A percentile compares a stretch with the other conserved stretches of the same genome.
These are phyloP conservation scores for Rhogogaster chlorosoma DNA, from an alignment of 2,888 invertebrate species.

Conservation along the genomic window DNA sequence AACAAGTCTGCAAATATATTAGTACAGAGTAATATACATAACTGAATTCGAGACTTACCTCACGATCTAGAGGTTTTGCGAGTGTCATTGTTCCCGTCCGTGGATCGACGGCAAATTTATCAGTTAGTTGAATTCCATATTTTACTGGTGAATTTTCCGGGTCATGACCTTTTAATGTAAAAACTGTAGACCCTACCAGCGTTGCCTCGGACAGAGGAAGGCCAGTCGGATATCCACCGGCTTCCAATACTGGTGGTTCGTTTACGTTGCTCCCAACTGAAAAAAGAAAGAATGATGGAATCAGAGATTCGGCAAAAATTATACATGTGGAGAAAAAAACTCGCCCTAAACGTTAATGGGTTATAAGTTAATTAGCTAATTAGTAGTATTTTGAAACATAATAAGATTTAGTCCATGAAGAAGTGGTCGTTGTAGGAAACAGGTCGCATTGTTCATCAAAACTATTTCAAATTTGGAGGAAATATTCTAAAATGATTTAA, in stretches of 20 bases:
- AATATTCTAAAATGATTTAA: too few species aligned
- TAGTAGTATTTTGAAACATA: too few species aligned
- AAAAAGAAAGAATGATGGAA: constrained; percentile 60
- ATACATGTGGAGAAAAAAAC: not conserved
- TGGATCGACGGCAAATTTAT: constrained; percentile 89
- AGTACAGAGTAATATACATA: not conserved
- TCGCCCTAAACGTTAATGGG: not conserved
- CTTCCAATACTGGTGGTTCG: constrained; percentile 74
- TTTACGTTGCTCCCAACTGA: constrained; percentile 74
- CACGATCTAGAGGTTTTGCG: constrained; percentile 89
- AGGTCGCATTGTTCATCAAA: too few species aligned
- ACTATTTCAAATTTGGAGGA: too few species aligned
- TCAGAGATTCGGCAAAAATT: not conserved
- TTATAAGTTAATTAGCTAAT: too few species aligned
- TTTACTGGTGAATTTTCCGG: constrained; percentile 89
- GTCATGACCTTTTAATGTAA: constrained; percentile 88
- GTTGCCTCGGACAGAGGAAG: constrained; percentile 87
- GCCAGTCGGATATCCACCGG: constrained; percentile 73
- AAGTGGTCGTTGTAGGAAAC: too few species aligned
- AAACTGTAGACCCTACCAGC: constrained; percentile 88
- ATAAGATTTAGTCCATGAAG: too few species aligned
- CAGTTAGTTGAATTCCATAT: constrained; percentile 88
- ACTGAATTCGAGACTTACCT: constrained; percentile 81
- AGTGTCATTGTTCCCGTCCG: constrained; percentile 89
- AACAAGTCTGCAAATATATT: too few species aligned